Percentiles rank a stretch among this genome's conserved stretches.
These are phyloP conservation scores for Diogma glabrata DNA, from an alignment of 2,888 invertebrate species.

Conservation along the genomic window DNA sequence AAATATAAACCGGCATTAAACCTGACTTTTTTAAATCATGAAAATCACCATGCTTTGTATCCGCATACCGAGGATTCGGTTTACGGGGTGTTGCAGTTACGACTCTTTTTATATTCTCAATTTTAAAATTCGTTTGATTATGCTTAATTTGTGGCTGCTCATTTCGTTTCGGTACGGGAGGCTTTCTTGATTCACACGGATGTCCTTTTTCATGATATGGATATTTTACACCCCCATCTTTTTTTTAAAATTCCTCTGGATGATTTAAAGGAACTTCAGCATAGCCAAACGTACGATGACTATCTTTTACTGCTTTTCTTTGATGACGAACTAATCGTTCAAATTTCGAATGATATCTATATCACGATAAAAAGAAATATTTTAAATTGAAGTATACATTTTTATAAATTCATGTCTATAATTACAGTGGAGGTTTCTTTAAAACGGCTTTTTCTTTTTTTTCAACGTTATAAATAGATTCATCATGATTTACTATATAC, in stretches of 20 bases:
- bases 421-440: conserved; percentile 41
- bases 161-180: conserved; percentile 23
- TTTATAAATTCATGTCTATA: neutral
- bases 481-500: conserved; percentile 47
- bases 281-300: conserved; percentile 53
- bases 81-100: conserved; percentile 42
- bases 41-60: conserved; percentile 50
- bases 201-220: conserved; percentile 26
- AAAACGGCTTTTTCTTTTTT: conserved; percentile 39
- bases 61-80: conserved; percentile 45
- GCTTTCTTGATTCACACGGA: conserved; percentile 14
- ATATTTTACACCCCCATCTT: conserved; percentile 39
- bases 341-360: conserved; percentile 42
- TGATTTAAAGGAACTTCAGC: conserved; percentile 47
- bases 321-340: conserved; percentile 34
- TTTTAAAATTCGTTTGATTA: conserved; percentile 23
- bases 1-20: conserved; percentile 51
- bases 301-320: conserved; percentile 37
- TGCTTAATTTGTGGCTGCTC: conserved; percentile 14
- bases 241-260: conserved; percentile 51
- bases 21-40: conserved; percentile 51
- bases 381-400: neutral
- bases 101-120: conserved; percentile 48
- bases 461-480: conserved; percentile 51
- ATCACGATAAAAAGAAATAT: neutral